A percentile compares a stretch with the other conserved stretches of the same genome.
These are phyloP conservation scores for Carollia perspicillata DNA, from an alignment of 2,113 vertebrate genomes.

Conservation along the genomic window DNA sequence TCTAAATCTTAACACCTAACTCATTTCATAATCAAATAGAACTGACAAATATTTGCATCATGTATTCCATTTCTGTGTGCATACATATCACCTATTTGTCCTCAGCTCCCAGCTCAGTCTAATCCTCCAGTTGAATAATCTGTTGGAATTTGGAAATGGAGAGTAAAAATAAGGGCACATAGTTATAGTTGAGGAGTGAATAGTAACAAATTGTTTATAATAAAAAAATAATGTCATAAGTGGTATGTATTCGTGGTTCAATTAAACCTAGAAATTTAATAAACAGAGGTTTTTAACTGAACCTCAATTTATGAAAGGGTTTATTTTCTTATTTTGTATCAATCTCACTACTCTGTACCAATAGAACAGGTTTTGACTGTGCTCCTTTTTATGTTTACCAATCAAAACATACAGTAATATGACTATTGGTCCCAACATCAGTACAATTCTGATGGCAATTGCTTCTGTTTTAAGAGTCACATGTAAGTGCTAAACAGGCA, in stretches of 20 bases:
- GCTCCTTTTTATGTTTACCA: neutral
- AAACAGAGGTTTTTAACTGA: slow-evolving; percentile 39
- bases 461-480: neutral
- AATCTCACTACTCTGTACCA: neutral
- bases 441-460: slow-evolving; percentile 15
- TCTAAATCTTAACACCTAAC: slow-evolving; percentile 46
- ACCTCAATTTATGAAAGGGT: neutral
- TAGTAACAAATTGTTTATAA: slow-evolving; percentile 5
- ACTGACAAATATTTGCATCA: slow-evolving; percentile 51
- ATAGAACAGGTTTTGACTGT: neutral
- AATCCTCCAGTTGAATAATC: slow-evolving; percentile 22
- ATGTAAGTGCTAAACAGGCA: neutral
- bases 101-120: neutral
- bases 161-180: neutral
- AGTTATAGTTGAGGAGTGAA: neutral
- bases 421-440: neutral
- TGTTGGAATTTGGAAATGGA: neutral
- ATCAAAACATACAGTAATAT: neutral
- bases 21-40: slow-evolving; percentile 14
- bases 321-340: neutral
- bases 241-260: neutral
- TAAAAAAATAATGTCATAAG: neutral
- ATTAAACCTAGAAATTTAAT: slow-evolving; percentile 45
- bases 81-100: slow-evolving; percentile 12
- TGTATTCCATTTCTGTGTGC: slow-evolving; percentile 46